Evolutionary conservation across 2,888 invertebrate genomes (phyloP).

Genomic region (Priocnemis perturbator): DNA sequence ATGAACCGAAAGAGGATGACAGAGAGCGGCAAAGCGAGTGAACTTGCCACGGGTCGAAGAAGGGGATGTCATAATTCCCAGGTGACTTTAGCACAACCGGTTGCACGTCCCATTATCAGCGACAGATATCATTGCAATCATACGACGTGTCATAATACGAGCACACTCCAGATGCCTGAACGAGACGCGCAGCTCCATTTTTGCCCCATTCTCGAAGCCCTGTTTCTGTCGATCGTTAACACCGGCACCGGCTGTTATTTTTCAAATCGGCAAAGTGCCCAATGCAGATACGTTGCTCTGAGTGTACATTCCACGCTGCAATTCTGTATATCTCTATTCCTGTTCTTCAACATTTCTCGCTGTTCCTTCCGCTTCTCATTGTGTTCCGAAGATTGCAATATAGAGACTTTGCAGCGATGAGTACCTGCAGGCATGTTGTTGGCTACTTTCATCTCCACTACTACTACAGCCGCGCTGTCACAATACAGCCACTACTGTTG

Average conservation of each 20-base stretch:
- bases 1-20: slow-evolving; percentile 4
- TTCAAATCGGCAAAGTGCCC: no score
- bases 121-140: slow-evolving; percentile 45
- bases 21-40: slow-evolving; percentile 22
- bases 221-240: not conserved
- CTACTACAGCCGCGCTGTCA: slow-evolving; percentile 6
- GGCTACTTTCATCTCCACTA: not conserved
- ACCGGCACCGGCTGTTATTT: no score
- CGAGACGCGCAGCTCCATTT: slow-evolving; percentile 21
- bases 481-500: slow-evolving; percentile 3
- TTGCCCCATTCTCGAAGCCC: not conserved
- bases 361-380: no score
- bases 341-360: slow-evolving; percentile 5
- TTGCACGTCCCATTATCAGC: slow-evolving; percentile 43
- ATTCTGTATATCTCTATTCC: no score
- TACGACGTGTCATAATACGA: slow-evolving; percentile 39
- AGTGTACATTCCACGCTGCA: no score
- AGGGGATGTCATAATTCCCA: slow-evolving; percentile 32
- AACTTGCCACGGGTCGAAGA: not conserved
- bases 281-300: no score
- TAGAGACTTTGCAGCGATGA: no score
- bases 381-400: no score
- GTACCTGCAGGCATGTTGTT: no score
- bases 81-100: slow-evolving; percentile 38
- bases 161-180: slow-evolving; percentile 6